Conservation (phyloP, 2,888 invertebrate genomes). For the Scelioninae gen. 2 region DNA sequence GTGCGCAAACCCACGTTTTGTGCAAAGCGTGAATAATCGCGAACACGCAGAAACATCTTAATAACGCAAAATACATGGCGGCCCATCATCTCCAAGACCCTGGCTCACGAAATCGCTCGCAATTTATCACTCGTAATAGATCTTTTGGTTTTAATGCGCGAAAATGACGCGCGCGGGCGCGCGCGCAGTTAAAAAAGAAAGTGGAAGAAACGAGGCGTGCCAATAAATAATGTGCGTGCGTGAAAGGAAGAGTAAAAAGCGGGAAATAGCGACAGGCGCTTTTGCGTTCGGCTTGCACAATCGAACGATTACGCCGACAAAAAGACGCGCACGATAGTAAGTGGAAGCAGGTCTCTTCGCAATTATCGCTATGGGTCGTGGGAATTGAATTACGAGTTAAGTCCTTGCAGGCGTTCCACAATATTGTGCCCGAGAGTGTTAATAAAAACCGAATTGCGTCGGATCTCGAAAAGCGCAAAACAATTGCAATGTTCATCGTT, state of each 20-base stretch:
- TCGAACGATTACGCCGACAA: slow-evolving; percentile 49
- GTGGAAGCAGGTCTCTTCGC: slow-evolving; percentile 60
- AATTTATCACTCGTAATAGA: slow-evolving; percentile 56
- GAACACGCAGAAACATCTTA: slow-evolving; percentile 57
- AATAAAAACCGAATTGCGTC: slow-evolving; percentile 59
- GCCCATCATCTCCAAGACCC: slow-evolving; percentile 54
- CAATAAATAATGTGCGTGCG: slow-evolving; percentile 55
- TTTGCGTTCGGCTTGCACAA: slow-evolving; percentile 49
- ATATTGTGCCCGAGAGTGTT: slow-evolving; percentile 51
- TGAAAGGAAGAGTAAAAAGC: slow-evolving; percentile 52
- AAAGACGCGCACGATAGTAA: slow-evolving; percentile 60
- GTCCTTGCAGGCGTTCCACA: slow-evolving; percentile 66
- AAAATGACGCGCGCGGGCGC: slow-evolving; percentile 43
- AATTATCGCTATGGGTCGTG: slow-evolving; percentile 73
- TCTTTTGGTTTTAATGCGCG: slow-evolving; percentile 47
- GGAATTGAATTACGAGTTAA: slow-evolving; percentile 74
- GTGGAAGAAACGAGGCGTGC: slow-evolving; percentile 27
- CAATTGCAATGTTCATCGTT: slow-evolving; percentile 7
- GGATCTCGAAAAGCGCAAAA: slow-evolving; percentile 26
- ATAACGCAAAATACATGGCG: slow-evolving; percentile 58
- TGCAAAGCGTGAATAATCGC: slow-evolving; percentile 56
- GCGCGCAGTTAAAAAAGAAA: slow-evolving; percentile 48
- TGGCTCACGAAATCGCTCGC: slow-evolving; percentile 44
- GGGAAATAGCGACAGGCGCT: slow-evolving; percentile 49
- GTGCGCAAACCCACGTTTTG: slow-evolving; percentile 26